Percentiles rank a stretch among this genome's conserved stretches.
Conservation (phyloP, 2,797 vertebrate genomes). For the Tragelaphus oryx region DNA sequence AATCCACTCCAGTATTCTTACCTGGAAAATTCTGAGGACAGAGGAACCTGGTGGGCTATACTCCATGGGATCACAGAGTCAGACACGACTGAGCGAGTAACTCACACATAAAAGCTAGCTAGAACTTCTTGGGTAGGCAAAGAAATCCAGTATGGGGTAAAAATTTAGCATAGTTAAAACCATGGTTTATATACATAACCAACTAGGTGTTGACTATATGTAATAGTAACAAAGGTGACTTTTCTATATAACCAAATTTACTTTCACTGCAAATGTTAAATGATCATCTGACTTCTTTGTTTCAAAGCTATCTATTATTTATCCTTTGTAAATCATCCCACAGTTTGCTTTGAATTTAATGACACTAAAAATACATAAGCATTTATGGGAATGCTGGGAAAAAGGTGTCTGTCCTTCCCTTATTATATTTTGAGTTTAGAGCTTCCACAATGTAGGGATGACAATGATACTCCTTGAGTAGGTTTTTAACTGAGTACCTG, state of each 20-base stretch:
- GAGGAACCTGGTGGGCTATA: neutral
- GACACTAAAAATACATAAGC: neutral
- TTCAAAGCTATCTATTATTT: neutral
- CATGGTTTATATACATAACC: neutral
- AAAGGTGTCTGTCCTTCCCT: neutral
- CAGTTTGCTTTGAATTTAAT: neutral
- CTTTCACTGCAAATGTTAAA: neutral
- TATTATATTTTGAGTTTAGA: neutral
- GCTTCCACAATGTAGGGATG: neutral
- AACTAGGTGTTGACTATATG: neutral
- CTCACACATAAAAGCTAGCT: neutral
- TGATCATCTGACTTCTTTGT: neutral
- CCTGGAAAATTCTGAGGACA: neutral
- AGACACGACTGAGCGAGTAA: neutral
- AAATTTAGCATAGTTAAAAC: neutral
- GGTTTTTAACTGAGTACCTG: neutral
- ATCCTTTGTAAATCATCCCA: slow-evolving; percentile 3
- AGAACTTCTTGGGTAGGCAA: neutral
- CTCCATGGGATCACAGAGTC: neutral
- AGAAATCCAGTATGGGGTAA: neutral
- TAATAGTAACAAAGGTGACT: neutral
- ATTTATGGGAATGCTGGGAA: neutral
- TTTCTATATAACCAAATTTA: neutral
- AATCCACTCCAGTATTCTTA: neutral
- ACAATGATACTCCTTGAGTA: neutral